Evolutionary conservation across 2,113 vertebrate species (phyloP).

Genomic region (Corvus moneduloides): DNA sequence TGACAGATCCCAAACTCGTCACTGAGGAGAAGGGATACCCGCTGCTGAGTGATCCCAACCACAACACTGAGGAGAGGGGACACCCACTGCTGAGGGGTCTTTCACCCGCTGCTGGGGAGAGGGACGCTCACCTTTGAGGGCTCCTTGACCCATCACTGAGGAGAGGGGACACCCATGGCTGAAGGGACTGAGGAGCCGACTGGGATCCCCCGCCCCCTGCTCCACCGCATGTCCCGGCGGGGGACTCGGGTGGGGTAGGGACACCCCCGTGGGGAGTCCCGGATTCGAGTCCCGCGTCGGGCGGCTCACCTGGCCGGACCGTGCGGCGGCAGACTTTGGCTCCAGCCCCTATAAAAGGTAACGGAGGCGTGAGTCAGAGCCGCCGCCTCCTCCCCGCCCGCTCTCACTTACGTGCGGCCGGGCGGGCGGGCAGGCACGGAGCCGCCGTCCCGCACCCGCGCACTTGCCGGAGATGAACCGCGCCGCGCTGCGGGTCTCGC

Average conservation of each 20-base stretch:
- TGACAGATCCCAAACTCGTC: not conserved
- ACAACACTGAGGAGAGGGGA: not conserved
- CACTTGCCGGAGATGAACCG: slow-evolving; percentile 39
- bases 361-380: slow-evolving; percentile 54
- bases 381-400: slow-evolving; percentile 31
- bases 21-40: not conserved
- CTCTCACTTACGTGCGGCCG: slow-evolving; percentile 45
- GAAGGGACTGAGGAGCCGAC: not conserved
- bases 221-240: not conserved
- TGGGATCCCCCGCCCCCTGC: fast-evolving
- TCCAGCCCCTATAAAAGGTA: slow-evolving; percentile 61
- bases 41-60: no score
- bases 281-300: not conserved
- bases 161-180: fast-evolving
- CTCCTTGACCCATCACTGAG: fast-evolving
- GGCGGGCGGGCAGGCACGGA: not conserved
- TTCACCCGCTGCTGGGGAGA: not conserved
- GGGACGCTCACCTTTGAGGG: no score
- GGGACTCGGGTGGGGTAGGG: no score
- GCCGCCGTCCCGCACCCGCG: slow-evolving; percentile 29
- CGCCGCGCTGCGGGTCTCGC: not conserved
- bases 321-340: slow-evolving; percentile 38
- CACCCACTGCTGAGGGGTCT: not conserved
- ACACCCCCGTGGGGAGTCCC: fast-evolving
- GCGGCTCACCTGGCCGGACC: not conserved